Evolutionary conservation across 2,888 invertebrate species (phyloP).

Genomic region (Brachylomia viminalis): DNA sequence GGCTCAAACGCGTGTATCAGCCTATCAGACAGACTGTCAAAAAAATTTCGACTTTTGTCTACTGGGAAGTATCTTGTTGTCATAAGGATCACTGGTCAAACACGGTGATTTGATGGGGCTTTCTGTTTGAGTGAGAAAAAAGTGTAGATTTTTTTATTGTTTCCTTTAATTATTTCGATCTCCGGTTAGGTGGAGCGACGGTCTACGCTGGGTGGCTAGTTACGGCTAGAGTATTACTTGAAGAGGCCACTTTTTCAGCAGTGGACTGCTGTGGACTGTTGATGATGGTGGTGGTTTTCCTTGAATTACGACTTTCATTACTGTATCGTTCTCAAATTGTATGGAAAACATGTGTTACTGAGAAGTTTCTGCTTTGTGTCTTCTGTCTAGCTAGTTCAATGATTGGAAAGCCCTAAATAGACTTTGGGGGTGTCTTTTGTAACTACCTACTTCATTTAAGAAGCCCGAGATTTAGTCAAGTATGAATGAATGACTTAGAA

Average conservation of each 20-base stretch:
- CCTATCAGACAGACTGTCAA: background rate
- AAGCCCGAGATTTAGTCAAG: no score
- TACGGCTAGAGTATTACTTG: background rate
- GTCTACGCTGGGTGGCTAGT: background rate
- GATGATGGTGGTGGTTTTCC: background rate
- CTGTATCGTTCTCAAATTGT: no score
- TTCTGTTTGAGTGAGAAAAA: background rate
- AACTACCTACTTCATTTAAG: no score
- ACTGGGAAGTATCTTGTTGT: background rate
- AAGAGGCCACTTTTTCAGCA: no score
- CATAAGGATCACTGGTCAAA: background rate
- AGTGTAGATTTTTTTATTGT: background rate
- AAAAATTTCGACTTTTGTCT: constrained; percentile 27
- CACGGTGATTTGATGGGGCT: background rate
- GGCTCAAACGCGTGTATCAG: constrained; percentile 46
- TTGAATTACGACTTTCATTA: no score
- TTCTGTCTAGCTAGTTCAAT: no score
- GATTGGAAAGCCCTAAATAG: no score
- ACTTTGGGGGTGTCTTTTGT: no score
- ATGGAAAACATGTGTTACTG: no score
- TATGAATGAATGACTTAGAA: no score
- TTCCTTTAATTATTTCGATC: background rate
- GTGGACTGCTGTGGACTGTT: background rate
- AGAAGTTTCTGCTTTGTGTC: no score
- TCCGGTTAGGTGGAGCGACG: background rate